Percentiles rank a stretch among this genome's conserved stretches.
phyloP scores from a whole-genome alignment of 2,113 vertebrate genomes.

The Accipiter cooperii region DNA sequence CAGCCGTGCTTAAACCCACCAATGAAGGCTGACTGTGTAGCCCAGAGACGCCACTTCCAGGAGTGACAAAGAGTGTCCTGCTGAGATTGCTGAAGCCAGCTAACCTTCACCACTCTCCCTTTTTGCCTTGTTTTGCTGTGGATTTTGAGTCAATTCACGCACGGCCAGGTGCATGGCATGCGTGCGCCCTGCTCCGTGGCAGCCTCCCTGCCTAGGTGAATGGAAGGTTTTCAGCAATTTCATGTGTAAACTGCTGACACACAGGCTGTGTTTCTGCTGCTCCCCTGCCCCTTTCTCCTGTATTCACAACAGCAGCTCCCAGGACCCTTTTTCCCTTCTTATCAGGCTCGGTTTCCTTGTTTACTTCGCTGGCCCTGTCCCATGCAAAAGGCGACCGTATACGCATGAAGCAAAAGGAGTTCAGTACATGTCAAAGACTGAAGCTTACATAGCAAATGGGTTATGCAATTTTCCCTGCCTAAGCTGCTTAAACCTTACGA shows the following conservation, averaged over 20 bases:
- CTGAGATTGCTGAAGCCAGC: background rate
- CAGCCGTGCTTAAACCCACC: background rate
- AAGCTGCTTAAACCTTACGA: background rate
- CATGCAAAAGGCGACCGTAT: background rate
- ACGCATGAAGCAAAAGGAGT: background rate
- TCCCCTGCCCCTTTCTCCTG: background rate
- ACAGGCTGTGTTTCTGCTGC: background rate
- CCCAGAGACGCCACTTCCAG: background rate
- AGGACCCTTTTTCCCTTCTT: background rate
- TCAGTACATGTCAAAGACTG: background rate
- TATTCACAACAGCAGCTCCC: background rate
- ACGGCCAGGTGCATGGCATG: background rate
- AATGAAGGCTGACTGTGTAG: background rate
- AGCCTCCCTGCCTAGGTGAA: background rate
- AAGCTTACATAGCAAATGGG: background rate
- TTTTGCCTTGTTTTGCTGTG: background rate
- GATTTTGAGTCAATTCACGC: background rate
- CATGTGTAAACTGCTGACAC: background rate
- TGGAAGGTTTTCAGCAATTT: background rate
- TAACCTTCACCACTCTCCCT: background rate
- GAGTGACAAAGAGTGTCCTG: background rate
- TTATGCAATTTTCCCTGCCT: conserved; percentile 31
- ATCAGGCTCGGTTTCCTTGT: background rate
- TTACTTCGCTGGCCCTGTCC: background rate
- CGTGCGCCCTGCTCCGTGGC: fast-evolving